phyloP scores from a whole-genome alignment of 1,140 invertebrate genomes.

The Cyclina sinensis region DNA sequence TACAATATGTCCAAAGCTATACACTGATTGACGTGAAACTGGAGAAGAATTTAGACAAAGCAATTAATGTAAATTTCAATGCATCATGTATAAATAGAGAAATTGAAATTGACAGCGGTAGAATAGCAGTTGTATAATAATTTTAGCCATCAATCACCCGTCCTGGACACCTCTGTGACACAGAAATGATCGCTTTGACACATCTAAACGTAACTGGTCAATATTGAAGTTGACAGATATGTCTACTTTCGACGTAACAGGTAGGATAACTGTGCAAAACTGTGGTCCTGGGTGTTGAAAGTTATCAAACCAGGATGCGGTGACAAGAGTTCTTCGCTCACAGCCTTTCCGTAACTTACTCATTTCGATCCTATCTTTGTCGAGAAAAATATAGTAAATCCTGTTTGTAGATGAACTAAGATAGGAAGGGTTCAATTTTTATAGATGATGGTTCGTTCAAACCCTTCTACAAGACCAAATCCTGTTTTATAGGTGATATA shows the following conservation, averaged over 20 bases:
- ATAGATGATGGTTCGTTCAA: too few species aligned
- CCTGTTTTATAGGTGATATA: too few species aligned
- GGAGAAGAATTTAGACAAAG: constrained; percentile 29
- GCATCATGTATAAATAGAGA: constrained; percentile 24
- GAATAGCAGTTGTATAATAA: not conserved
- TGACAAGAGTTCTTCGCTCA: too few species aligned
- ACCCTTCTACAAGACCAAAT: too few species aligned
- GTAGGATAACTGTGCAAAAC: not conserved
- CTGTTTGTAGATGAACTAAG: too few species aligned
- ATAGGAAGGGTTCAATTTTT: too few species aligned
- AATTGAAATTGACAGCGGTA: constrained; percentile 34
- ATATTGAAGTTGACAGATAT: not conserved
- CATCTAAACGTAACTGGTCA: not conserved
- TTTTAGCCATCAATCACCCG: not conserved
- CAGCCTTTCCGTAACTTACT: too few species aligned
- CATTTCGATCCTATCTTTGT: too few species aligned
- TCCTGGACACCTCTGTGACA: constrained; percentile 30
- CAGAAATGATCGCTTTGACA: constrained; percentile 9
- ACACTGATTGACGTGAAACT: not conserved
- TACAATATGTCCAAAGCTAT: too few species aligned
- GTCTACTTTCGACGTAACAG: not conserved
- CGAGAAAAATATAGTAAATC: too few species aligned
- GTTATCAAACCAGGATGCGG: too few species aligned
- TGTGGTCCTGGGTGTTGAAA: too few species aligned
- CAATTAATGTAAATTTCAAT: constrained; percentile 27